These are phyloP conservation scores for Cataglyphis livida DNA, from an alignment of 2,888 invertebrate genomes.

Conservation along the genomic window DNA sequence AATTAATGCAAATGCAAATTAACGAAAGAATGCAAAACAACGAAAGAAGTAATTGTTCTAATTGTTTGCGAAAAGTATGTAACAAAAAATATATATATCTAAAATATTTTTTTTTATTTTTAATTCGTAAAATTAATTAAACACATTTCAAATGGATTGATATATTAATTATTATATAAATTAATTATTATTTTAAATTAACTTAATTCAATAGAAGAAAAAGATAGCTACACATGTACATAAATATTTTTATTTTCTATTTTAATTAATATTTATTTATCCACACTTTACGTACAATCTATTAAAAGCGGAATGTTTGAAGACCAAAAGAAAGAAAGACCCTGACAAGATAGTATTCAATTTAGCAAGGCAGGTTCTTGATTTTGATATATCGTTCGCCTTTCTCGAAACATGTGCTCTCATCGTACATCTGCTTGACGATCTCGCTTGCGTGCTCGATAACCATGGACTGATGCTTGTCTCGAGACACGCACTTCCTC, in stretches of 20 bases:
- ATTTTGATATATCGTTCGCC: conserved; percentile 20
- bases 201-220: not conserved
- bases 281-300: not conserved
- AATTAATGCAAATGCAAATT: not conserved
- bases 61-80: not conserved
- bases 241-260: not conserved
- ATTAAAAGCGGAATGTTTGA: not conserved
- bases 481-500: conserved; percentile 41
- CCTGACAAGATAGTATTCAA: conserved; percentile 25
- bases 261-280: not conserved
- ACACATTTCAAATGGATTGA: too few species aligned
- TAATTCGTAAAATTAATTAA: too few species aligned
- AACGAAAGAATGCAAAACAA: not conserved
- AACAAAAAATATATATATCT: not conserved
- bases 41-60: not conserved
- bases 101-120: not conserved
- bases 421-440: conserved; percentile 31
- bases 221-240: not conserved
- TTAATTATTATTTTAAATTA: not conserved
- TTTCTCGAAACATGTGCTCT: conserved; percentile 19
- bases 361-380: not conserved
- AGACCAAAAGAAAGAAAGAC: not conserved
- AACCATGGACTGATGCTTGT: conserved; percentile 6
- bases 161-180: not conserved
- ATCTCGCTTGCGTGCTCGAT: conserved; percentile 41